Evolutionary conservation across 1,140 invertebrate genomes (phyloP), one percentile per base, ranked within the genome.

Genomic region (Drosophila erecta): DNA sequence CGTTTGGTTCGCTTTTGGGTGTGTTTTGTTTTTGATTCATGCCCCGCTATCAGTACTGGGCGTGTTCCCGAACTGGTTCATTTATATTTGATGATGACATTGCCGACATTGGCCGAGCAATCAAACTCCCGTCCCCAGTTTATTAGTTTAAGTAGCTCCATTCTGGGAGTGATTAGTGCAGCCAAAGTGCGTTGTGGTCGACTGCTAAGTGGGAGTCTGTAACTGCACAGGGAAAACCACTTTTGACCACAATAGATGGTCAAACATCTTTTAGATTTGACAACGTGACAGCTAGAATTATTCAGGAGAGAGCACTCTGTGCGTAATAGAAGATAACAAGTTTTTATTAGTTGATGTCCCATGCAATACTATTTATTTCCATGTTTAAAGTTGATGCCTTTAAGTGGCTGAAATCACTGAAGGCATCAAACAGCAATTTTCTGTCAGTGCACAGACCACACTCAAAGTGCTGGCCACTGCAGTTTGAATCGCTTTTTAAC

Each of bases 1-100:
- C 61, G 15, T 43, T 65, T 40, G 38, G 57, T 15, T 59, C 66
- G 50, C 51, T 58, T 49, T 35, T 84, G 81, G 81, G 81, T 86
- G 81, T 86, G 81, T 87, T 87, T 78, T 69, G 67, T 60, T 85
- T 87, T 87, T 87, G 79, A 83, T 87, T 87, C 84, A 89, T 87
- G 76, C 50, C 60, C 43, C 60, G 64, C 81, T 86, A 85, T 85
- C 81, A 85, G 84, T 62, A 58, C 64, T 87, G 83, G 83, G 83
- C 84, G 83, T 87, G 83, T 85, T 81, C 46, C 35, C 27, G 30
- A 56, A 67, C 33, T 53, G 56, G 44, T 43, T 64, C 56, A 74
- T 78, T 66, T 56, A 70, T 57, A 72, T 74, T 73, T 76, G 83
- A 87, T 87, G 83, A 87, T 87, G 84, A 87, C 84, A 87, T 87